Conservation (phyloP, 2,888 invertebrate genomes). For the Crossocerus cetratus region DNA sequence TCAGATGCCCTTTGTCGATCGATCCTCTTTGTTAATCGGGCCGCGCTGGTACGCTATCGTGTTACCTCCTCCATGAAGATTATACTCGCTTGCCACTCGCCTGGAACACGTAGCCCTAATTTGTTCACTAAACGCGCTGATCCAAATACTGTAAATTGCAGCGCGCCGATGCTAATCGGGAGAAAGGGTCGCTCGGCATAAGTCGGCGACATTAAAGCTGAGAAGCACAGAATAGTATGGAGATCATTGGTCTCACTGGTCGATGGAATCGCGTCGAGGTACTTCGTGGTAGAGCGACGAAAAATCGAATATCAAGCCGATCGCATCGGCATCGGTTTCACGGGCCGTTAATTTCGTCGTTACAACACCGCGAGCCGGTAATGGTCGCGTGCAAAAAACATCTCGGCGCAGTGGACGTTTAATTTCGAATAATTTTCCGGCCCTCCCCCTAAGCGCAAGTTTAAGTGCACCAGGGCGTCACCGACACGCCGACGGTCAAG, state of each 20-base stretch:
- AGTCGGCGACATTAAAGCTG: too few species aligned
- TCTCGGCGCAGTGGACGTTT: constrained; percentile 57
- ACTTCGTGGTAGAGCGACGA: too few species aligned
- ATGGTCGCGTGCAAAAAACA: constrained; percentile 56
- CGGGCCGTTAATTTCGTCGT: constrained; percentile 68
- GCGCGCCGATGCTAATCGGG: constrained; percentile 20
- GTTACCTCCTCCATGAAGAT: constrained; percentile 60
- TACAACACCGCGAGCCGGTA: constrained; percentile 59
- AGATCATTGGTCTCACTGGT: too few species aligned
- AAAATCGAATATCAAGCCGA: constrained; percentile 27
- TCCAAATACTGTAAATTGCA: constrained; percentile 48
- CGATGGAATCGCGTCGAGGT: too few species aligned
- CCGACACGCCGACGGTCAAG: too few species aligned
- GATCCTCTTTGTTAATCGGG: constrained; percentile 64
- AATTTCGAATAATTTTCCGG: constrained; percentile 64
- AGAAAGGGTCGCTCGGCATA: not conserved
- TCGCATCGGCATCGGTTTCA: constrained; percentile 61
- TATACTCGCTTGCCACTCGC: constrained; percentile 20
- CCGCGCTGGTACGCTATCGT: constrained; percentile 63
- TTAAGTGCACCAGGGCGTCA: too few species aligned
- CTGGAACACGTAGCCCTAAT: constrained; percentile 61
- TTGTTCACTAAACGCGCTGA: constrained; percentile 55
- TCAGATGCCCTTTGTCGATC: constrained; percentile 69
- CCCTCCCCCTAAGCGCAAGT: too few species aligned
- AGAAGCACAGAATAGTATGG: too few species aligned